A percentile compares a stretch with the other conserved stretches of the same genome.
phyloP scores from a whole-genome alignment of 2,888 invertebrate species.

The Zele albiditarsus region DNA sequence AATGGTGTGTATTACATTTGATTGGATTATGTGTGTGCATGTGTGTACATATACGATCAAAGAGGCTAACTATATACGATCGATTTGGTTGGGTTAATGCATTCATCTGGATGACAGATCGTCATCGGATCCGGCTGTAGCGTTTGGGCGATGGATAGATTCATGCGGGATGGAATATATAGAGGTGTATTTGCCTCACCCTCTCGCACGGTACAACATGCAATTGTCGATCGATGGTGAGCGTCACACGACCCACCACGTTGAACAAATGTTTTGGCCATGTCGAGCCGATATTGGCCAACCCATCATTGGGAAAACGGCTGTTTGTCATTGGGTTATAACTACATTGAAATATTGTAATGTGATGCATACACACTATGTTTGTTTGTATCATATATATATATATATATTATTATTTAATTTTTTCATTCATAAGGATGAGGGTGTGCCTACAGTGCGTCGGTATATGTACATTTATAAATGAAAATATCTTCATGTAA shows the following conservation, averaged over 20 bases:
- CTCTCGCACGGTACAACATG: constrained; percentile 10
- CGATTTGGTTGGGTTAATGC: constrained; percentile 51
- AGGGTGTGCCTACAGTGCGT: too few relatives aligned
- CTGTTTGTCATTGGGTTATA: constrained; percentile 17
- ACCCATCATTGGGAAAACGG: constrained; percentile 63
- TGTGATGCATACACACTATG: background rate
- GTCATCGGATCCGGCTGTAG: constrained; percentile 53
- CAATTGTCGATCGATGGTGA: constrained; percentile 68
- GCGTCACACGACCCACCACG: constrained; percentile 67
- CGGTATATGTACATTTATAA: too few relatives aligned
- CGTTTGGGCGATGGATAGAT: constrained; percentile 41
- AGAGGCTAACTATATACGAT: constrained; percentile 36
- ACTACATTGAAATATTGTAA: constrained; percentile 5
- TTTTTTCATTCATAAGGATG: background rate
- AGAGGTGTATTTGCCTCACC: constrained; percentile 2
- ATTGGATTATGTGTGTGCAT: too few relatives aligned
- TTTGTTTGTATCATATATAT: background rate
- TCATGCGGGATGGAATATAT: constrained; percentile 40
- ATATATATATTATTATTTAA: background rate
- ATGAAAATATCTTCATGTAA: background rate
- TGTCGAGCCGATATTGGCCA: constrained; percentile 58
- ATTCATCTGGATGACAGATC: constrained; percentile 60
- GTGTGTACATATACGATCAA: background rate
- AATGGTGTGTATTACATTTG: too few relatives aligned
- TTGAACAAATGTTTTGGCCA: constrained; percentile 67